Base-by-base conservation (phyloP, 1,140 invertebrate species). In the Conus betulinus region DNA sequence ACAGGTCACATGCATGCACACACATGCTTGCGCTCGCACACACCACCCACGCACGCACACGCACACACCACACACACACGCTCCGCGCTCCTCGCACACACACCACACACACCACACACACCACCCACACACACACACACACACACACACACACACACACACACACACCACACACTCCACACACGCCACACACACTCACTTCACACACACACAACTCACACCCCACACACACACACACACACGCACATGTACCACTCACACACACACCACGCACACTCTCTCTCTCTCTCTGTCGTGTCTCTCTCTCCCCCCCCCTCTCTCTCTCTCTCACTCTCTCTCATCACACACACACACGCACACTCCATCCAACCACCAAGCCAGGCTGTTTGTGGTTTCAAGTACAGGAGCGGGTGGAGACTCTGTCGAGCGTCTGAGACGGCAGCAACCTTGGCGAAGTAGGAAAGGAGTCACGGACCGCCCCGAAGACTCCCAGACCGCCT, bases 361-460 rank as follows among this genome's bases (percentile, higher is more conserved):
- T 52, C 39, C 1, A 2, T n/a, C n/a, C 23, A 51, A 3, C 1
- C 51, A 53, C 78, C 53, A 15, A 15, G 3, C 27, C 27, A 52
- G 39, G 39, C 39, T 39, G 39, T 39, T 0, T 39, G 39, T 39
- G 39, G 39, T 39, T 23, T 23, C 89, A n/a, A 93, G 93, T 93
- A 82, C 92, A 93, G 89, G 93, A 94, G 63, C 86, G 92, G 63
- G 85, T 95, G 13, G 93, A 94, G 60, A 87, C 90, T 3, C 87
- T 92, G 86, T 90, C 85, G 91, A 93, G 39, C 90, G 90, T 27
- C 81, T 92, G 92, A 90, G 27, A 84, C 76, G 84, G 84, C 39
- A 90, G 84, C 23, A 88, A 57, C 5, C 79, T 76, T 51, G 88
- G 85, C 76, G 89, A 84, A 53, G 92, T 93, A 3, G n/a, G n/a